Conservation (phyloP, 2,888 invertebrate genomes). For the Orthosia incerta region DNA sequence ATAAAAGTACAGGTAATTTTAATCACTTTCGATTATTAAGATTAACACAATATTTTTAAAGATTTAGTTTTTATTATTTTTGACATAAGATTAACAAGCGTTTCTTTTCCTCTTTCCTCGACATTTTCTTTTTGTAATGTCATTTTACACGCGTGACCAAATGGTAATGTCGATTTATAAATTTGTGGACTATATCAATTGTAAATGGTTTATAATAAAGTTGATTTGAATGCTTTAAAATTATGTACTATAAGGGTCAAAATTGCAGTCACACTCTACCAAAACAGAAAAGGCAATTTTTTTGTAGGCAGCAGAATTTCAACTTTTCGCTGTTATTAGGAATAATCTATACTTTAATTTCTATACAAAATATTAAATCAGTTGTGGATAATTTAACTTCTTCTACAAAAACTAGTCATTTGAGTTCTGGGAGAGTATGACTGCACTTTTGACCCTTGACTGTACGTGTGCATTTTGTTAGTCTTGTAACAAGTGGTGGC, state of each 20-base stretch:
- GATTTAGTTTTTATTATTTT: slow-evolving; percentile 82
- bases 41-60: slow-evolving; percentile 86
- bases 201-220: slow-evolving; percentile 71
- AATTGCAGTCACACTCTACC: too few species aligned
- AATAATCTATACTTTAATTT: too few species aligned
- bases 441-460: too few species aligned
- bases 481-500: slow-evolving; percentile 74
- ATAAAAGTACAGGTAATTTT: slow-evolving; percentile 89
- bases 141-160: slow-evolving; percentile 60
- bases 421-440: too few species aligned
- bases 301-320: too few species aligned
- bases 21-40: slow-evolving; percentile 81
- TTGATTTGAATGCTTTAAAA: slow-evolving; percentile 77
- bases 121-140: slow-evolving; percentile 68
- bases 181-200: slow-evolving; percentile 63
- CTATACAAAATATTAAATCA: too few species aligned
- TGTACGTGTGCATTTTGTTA: slow-evolving; percentile 85
- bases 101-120: slow-evolving; percentile 77
- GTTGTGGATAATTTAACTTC: too few species aligned
- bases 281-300: too few species aligned
- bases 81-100: slow-evolving; percentile 83
- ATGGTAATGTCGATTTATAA: slow-evolving; percentile 59
- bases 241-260: too few species aligned
- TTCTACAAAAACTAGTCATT: too few species aligned
- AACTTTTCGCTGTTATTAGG: too few species aligned